A percentile compares a stretch with the other conserved stretches of the same genome.
Evolutionary conservation across 2,888 invertebrate genomes (phyloP).

Genomic region (Ornithoptera priamus): DNA sequence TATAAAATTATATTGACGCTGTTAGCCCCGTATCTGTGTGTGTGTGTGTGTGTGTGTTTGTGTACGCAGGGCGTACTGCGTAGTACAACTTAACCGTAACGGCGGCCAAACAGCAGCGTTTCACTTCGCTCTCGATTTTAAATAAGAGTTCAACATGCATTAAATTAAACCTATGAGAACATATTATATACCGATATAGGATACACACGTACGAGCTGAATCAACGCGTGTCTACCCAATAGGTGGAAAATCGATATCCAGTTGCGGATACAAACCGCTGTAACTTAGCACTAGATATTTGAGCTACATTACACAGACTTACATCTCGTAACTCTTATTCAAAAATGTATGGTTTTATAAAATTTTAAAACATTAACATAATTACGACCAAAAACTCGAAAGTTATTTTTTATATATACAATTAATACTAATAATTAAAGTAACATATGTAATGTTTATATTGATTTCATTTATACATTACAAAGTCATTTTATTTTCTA

Average conservation of each 20-base stretch:
- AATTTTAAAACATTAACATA: too few species aligned
- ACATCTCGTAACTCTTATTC: neutral
- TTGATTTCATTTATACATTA: too few species aligned
- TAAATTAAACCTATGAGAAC: constrained; percentile 16
- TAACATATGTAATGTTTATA: too few species aligned
- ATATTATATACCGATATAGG: constrained; percentile 17
- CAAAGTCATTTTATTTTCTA: too few species aligned
- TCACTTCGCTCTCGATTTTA: constrained; percentile 9
- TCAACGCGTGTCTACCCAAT: constrained; percentile 29
- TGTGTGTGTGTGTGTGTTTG: neutral
- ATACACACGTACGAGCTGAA: constrained; percentile 10
- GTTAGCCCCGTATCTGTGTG: too few species aligned
- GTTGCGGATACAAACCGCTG: constrained; percentile 68
- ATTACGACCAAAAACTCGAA: too few species aligned
- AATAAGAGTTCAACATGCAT: constrained; percentile 15
- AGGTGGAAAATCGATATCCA: constrained; percentile 64
- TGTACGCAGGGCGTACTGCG: neutral
- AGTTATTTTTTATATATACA: too few species aligned
- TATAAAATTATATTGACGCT: too few species aligned
- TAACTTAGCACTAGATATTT: constrained; percentile 54
- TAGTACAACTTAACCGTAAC: neutral
- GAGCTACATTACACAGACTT: constrained; percentile 34
- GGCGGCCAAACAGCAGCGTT: constrained; percentile 3
- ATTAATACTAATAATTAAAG: too few species aligned
- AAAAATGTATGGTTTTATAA: too few species aligned